Evolutionary conservation across 2,888 invertebrate genomes (phyloP).

Genomic region (Nymphalis urticae): DNA sequence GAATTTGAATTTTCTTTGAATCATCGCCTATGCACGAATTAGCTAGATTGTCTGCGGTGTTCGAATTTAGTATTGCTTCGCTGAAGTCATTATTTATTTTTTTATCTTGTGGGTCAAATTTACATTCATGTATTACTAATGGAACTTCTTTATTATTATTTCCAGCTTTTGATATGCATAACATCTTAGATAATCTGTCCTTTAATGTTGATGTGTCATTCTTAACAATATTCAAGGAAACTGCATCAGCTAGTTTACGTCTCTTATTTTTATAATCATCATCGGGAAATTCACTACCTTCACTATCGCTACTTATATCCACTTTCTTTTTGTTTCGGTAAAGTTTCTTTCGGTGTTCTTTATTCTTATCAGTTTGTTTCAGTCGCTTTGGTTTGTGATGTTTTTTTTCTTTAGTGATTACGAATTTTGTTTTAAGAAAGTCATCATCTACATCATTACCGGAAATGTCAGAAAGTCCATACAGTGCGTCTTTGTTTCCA

Average conservation of each 20-base stretch:
- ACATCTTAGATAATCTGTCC: conserved; percentile 69
- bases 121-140: conserved; percentile 27
- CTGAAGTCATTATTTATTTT: background rate
- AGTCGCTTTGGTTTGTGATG: conserved; percentile 55
- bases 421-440: conserved; percentile 40
- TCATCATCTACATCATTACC: conserved; percentile 59
- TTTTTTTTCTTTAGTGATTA: conserved; percentile 48
- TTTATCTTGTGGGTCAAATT: conserved; percentile 7
- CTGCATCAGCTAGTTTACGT: conserved; percentile 79
- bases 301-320: conserved; percentile 51
- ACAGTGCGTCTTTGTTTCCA: conserved; percentile 47
- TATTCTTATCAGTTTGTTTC: conserved; percentile 48
- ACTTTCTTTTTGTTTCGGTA: conserved; percentile 53
- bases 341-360: conserved; percentile 54
- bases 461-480: conserved; percentile 64
- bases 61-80: background rate
- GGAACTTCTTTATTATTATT: conserved; percentile 37
- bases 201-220: conserved; percentile 66
- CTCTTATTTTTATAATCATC: conserved; percentile 70
- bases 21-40: conserved; percentile 55
- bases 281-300: conserved; percentile 72
- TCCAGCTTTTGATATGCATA: conserved; percentile 49
- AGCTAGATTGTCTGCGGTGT: background rate
- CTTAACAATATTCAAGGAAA: conserved; percentile 64
- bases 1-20: conserved; percentile 38